phyloP scores from a whole-genome alignment of 2,888 invertebrate genomes.

The Ormyrus thymus region DNA sequence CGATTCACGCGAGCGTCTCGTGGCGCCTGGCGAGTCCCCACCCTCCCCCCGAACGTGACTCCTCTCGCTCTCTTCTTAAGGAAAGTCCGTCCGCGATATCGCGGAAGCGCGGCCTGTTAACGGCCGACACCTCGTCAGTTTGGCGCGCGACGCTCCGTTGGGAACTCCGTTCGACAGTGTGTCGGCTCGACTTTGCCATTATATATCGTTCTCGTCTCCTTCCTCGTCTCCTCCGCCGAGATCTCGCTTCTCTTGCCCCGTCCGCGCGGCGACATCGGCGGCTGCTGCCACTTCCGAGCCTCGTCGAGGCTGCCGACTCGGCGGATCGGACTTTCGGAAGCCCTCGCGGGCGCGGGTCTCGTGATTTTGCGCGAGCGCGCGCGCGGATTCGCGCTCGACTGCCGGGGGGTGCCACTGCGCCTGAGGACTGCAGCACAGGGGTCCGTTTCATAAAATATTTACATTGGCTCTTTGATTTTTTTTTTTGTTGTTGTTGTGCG shows the following conservation, averaged over 20 bases:
- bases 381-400: not conserved
- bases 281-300: too few relatives aligned
- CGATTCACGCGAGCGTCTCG: constrained; percentile 44
- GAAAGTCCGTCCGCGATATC: not conserved
- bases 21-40: not conserved
- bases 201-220: not conserved
- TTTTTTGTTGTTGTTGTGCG: constrained; percentile 17
- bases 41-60: not conserved
- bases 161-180: constrained; percentile 10
- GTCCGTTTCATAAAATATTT: constrained; percentile 25
- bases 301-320: too few relatives aligned
- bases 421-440: constrained; percentile 14
- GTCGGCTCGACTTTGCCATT: not conserved
- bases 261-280: too few relatives aligned
- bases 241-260: not conserved
- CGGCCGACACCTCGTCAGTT: constrained; percentile 37
- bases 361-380: not conserved
- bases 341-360: not conserved
- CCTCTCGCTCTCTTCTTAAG: not conserved
- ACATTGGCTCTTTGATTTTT: not conserved
- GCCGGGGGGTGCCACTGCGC: not conserved
- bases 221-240: not conserved
- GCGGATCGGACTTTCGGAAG: too few relatives aligned
- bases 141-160: constrained; percentile 36
- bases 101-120: not conserved